phyloP scores from a whole-genome alignment of 2,797 vertebrate species.

The Phoebastria nigripes region DNA sequence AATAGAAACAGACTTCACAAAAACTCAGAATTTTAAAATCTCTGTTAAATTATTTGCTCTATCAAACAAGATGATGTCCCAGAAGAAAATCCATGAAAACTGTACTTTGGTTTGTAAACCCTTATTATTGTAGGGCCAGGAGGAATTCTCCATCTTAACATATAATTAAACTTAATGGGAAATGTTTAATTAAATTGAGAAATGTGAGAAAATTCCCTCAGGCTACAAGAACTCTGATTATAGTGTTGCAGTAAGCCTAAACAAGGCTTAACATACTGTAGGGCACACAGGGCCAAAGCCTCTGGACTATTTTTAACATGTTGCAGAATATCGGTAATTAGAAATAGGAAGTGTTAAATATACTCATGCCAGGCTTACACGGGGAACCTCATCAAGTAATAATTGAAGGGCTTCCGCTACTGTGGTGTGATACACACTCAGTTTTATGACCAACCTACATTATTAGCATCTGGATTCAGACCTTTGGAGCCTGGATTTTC shows the following conservation, averaged over 20 bases:
- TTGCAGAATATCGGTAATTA: not conserved
- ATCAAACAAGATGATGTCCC: not conserved
- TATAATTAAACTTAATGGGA: conserved; percentile 23
- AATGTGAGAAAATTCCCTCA: not conserved
- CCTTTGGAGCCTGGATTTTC: not conserved
- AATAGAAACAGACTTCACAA: not conserved
- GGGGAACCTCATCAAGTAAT: not conserved
- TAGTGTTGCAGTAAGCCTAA: not conserved
- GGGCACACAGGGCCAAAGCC: not conserved
- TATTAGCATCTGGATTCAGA: not conserved
- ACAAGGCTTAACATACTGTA: not conserved
- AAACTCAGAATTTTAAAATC: not conserved
- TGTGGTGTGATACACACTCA: not conserved
- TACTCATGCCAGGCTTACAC: not conserved
- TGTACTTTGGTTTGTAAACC: not conserved
- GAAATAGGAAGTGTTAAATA: not conserved
- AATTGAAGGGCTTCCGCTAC: not conserved
- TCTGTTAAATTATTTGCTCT: not conserved
- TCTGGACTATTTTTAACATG: not conserved
- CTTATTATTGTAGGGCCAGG: not conserved
- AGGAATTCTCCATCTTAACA: not conserved
- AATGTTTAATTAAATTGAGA: conserved; percentile 46
- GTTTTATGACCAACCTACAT: not conserved
- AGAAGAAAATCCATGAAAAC: not conserved
- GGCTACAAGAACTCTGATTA: not conserved